Evolutionary conservation across 2,113 vertebrate genomes (phyloP).

Genomic region (Panthera tigris): DNA sequence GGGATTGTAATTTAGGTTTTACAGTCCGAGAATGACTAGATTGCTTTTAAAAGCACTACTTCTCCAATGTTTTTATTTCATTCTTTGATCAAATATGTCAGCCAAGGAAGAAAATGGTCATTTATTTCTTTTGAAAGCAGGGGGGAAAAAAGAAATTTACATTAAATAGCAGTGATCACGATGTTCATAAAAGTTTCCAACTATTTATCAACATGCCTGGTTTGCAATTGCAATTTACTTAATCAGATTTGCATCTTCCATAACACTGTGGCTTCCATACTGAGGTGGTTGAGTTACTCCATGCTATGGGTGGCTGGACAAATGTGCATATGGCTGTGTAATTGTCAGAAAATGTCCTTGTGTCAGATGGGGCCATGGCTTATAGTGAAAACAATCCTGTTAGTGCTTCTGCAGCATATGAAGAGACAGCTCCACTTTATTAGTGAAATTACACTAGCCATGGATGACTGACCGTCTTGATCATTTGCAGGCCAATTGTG

Average conservation of each 20-base stretch:
- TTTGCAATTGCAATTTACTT: slow-evolving; percentile 57
- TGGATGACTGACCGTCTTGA: slow-evolving; percentile 61
- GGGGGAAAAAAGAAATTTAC: not conserved
- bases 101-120: slow-evolving; percentile 61
- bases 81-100: slow-evolving; percentile 64
- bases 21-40: slow-evolving; percentile 50
- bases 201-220: slow-evolving; percentile 61
- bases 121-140: slow-evolving; percentile 62
- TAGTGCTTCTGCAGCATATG: slow-evolving; percentile 55
- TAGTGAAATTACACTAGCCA: slow-evolving; percentile 64
- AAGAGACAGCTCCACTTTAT: slow-evolving; percentile 63
- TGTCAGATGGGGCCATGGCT: slow-evolving; percentile 20
- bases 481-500: slow-evolving; percentile 65
- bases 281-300: not conserved
- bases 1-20: slow-evolving; percentile 63
- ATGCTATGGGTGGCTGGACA: not conserved
- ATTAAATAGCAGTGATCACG: slow-evolving; percentile 35
- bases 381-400: slow-evolving; percentile 54
- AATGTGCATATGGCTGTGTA: slow-evolving; percentile 21
- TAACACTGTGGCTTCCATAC: not conserved
- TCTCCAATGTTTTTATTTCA: slow-evolving; percentile 44
- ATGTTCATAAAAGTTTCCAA: slow-evolving; percentile 46
- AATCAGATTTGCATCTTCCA: slow-evolving; percentile 45
- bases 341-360: slow-evolving; percentile 58
- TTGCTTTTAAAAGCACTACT: slow-evolving; percentile 61